These are phyloP conservation scores for Paralvinella palmiformis DNA, from an alignment of 1,140 invertebrate genomes.

Conservation along the genomic window DNA sequence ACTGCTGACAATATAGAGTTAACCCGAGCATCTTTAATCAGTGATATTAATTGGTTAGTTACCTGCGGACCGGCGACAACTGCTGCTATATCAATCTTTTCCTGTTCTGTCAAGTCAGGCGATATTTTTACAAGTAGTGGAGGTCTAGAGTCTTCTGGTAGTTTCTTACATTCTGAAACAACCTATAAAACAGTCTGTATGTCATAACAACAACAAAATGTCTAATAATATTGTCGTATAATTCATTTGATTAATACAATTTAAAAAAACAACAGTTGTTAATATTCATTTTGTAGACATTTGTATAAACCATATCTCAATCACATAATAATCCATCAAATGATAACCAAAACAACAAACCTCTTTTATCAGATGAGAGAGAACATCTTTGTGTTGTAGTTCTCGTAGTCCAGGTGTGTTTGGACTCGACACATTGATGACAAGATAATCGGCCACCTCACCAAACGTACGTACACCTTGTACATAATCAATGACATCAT, in stretches of 20 bases:
- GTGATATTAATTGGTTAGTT: not conserved
- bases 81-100: constrained; percentile 75
- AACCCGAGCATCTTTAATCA: no score
- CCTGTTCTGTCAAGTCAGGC: constrained; percentile 75
- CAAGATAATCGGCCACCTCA: constrained; percentile 53
- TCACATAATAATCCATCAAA: not conserved
- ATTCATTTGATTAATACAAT: no score
- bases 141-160: constrained; percentile 35
- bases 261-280: no score
- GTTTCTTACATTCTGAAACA: not conserved
- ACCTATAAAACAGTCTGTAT: no score
- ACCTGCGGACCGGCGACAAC: constrained; percentile 50
- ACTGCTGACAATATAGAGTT: no score
- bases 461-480: constrained; percentile 51
- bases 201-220: no score
- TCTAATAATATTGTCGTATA: no score
- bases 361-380: constrained; percentile 64
- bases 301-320: not conserved
- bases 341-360: constrained; percentile 45
- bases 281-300: not conserved
- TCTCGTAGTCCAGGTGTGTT: constrained; percentile 88
- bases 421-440: constrained; percentile 61
- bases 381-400: constrained; percentile 71
- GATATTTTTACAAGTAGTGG: constrained; percentile 87
- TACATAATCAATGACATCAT: constrained; percentile 69